Conservation (phyloP, 2,113 vertebrate species). For the Caretta caretta region DNA sequence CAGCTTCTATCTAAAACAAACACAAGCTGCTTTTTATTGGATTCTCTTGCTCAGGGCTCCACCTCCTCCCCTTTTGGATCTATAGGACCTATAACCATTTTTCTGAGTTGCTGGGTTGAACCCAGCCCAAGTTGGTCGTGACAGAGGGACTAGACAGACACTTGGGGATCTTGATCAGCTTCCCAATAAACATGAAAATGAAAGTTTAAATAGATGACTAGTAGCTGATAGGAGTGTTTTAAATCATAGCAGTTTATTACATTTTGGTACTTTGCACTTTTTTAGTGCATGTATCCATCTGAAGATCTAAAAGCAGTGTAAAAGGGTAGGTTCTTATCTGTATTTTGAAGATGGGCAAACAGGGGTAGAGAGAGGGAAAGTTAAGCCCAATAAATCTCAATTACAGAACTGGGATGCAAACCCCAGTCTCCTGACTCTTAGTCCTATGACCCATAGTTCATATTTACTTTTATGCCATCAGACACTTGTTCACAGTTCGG, state of each 20-base stretch:
- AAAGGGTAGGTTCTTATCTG: background rate
- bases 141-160: background rate
- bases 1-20: background rate
- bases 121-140: background rate
- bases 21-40: accelerated
- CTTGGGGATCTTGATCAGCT: background rate
- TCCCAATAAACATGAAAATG: background rate
- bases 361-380: background rate
- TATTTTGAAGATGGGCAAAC: background rate
- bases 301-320: background rate
- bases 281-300: background rate
- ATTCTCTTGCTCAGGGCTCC: background rate
- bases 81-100: background rate
- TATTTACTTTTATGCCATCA: background rate
- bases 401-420: background rate
- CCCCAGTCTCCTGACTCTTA: background rate
- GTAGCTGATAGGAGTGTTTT: background rate
- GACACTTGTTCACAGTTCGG: background rate
- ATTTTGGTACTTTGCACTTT: background rate
- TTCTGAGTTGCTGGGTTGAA: background rate
- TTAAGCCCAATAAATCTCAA: too few relatives aligned
- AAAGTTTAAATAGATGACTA: background rate
- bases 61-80: background rate
- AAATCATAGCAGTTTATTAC: background rate
- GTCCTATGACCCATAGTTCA: background rate